Evolutionary conservation across 2,888 invertebrate genomes (phyloP), one percentile per base, ranked within the genome.

Genomic region (Acleris sparsana): DNA sequence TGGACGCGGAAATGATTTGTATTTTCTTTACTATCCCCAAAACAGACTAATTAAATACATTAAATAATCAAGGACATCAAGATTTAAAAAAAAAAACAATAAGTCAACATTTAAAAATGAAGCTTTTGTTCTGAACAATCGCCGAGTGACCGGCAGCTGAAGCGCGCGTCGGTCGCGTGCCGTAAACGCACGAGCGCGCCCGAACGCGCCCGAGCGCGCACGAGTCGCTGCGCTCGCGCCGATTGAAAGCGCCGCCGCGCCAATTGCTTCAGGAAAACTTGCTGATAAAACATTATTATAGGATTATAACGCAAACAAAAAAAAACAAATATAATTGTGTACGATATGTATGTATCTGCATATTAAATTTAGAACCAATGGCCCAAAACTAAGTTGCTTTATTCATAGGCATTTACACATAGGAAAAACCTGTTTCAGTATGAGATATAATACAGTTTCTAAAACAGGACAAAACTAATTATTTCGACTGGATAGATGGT

Each of bases 141-240:
- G 80, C 84, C 86, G 86, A 85, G 83, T 84, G 87, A 81, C 73
- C 80, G 78, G 77, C 84, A 84, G 85, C 84, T 80, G 80, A 75
- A 56, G 80, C 88, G 87, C 84, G 87, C 87, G 91, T 71, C 82
- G 70, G 87, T 83, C 91, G 89, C 91, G 90, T 89, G 89, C 87
- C 79, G 83, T 73, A 77, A 76, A 80, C 85, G 87, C 87, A 83
- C 88, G 89, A 86, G 80, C 68, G 70, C 70, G 72, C 75, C 80
- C 88, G 87, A 87, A 80, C 68, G 71, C 70, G 72, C 75, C 80
- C 88, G 87, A 87, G 81, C 69, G 71, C 55, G 60, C 48, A 57
- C 57, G 57, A 57, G 72, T 70, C 75, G 78, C 3, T 52, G 52
- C 29, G 43, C 43, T 5, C 43, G 22, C 55, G 55, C n/a, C 39